Evolutionary conservation across 2,113 vertebrate species (phyloP), one percentile per base, ranked within the genome.

Genomic region (Lepidothrix coronata): DNA sequence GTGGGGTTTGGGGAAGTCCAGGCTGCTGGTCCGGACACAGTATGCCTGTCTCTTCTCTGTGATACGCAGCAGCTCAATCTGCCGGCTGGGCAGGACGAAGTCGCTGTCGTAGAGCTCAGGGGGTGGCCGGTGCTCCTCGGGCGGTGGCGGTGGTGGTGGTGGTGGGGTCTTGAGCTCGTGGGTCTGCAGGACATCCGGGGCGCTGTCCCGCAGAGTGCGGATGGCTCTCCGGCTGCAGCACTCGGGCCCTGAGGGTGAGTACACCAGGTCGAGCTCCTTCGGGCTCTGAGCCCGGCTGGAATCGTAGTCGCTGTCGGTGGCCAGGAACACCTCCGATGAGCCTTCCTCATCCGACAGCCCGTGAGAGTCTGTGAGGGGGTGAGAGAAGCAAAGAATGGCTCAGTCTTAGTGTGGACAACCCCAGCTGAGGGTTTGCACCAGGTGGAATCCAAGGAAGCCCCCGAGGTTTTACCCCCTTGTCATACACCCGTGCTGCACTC

Each of bases 11-110:
- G 99, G 98, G 93, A 98, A 98, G 95, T 99, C 99, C 83, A 99
- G 97, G 96, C 99, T 99, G 97, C 98, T 99, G 96, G 99, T 99
- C 16, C 99, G 98, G 9, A 99, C 98, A 5, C 98, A 99, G 92
- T 99, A 98, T 0, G 99, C 99, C 94, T 99, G 99, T 13, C 98
- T 97, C 97, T 99, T 99, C 97, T 99, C 99, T 0, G 99, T 99
- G 95, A 99, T 98, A 92, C 98, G 98, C 93, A 99, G 92, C 77
- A 99, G 98, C 95, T 99, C 99, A 0, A 99, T 99, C 96, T 99
- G 99, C 31, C 98, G 97, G 95, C 99, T 99, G 57, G 99, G 99
- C 66, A 99, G 98, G 84, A 99, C 98, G 6, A 99, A 99, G 95
- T 99, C 99, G 3, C 98, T 98, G 97, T 99, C 99, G 1, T 99